Conservation (phyloP, 2,797 vertebrate genomes). For the Australoheros facetus region DNA sequence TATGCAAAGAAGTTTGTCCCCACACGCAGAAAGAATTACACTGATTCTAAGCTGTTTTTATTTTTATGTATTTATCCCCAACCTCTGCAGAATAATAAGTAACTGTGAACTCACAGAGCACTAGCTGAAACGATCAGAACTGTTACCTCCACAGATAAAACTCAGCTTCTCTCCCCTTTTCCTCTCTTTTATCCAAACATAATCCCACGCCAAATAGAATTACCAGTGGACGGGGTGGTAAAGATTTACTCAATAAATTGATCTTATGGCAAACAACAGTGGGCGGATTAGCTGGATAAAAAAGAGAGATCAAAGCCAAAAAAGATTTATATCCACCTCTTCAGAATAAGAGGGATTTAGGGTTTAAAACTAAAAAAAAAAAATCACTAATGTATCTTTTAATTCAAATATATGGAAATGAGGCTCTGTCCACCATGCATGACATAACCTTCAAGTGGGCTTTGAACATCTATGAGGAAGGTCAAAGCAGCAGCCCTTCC, state of each 20-base stretch:
- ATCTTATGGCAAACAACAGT: constrained; percentile 65
- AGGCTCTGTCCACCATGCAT: constrained; percentile 27
- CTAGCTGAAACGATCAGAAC: constrained; percentile 41
- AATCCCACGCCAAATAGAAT: constrained; percentile 71
- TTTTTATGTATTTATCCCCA: constrained; percentile 18
- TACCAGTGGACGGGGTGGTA: constrained; percentile 56
- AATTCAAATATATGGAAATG: constrained; percentile 51
- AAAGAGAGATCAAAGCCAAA: constrained; percentile 48
- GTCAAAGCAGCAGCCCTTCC: constrained; percentile 20
- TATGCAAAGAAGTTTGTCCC: not conserved
- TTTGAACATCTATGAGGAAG: constrained; percentile 23
- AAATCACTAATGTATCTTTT: constrained; percentile 29
- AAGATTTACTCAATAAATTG: constrained; percentile 69
- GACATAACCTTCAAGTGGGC: constrained; percentile 28
- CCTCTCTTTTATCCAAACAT: constrained; percentile 44
- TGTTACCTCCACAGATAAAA: constrained; percentile 37
- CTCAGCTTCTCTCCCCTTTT: constrained; percentile 24
- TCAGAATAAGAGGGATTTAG: constrained; percentile 53
- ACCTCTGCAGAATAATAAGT: constrained; percentile 3
- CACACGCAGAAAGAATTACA: not conserved
- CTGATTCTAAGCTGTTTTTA: constrained; percentile 23
- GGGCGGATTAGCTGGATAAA: constrained; percentile 58
- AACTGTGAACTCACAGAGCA: not conserved
- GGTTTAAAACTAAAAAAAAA: constrained; percentile 25
- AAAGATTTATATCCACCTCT: constrained; percentile 49